Evolutionary conservation across 2,113 vertebrate species (phyloP).

Genomic region (Cyphomyrus discorhynchus): DNA sequence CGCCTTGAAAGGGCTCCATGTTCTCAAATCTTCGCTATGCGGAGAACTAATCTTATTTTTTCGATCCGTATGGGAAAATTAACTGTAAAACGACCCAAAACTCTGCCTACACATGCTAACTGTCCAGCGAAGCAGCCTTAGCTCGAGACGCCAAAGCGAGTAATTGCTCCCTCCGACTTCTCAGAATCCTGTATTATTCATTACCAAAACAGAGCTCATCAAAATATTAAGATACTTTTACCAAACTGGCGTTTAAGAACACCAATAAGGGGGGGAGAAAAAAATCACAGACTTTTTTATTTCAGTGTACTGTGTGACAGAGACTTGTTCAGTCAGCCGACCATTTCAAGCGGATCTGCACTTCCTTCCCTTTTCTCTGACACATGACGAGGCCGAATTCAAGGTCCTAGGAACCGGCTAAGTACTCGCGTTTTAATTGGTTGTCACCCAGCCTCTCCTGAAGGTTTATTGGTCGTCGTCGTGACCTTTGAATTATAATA

Average conservation of each 20-base stretch:
- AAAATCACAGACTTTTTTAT: too few relatives aligned
- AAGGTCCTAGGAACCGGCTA: background rate
- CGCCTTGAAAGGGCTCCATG: conserved; percentile 39
- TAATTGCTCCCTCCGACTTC: background rate
- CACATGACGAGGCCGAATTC: background rate
- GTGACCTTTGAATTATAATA: background rate
- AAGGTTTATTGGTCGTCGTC: background rate
- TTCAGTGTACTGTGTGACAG: background rate
- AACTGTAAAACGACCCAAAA: background rate
- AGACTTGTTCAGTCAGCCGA: background rate
- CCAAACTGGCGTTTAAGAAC: background rate
- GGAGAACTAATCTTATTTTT: background rate
- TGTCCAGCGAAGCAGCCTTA: background rate
- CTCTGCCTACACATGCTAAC: background rate
- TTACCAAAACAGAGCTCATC: background rate
- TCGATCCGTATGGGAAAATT: background rate
- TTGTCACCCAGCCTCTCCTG: background rate
- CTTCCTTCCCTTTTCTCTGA: conserved; percentile 13
- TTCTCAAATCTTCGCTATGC: background rate
- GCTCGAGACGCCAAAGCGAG: background rate
- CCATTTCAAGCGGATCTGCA: background rate
- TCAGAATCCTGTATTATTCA: background rate
- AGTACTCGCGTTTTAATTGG: conserved; percentile 14
- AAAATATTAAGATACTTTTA: background rate
- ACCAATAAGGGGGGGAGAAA: background rate